These are phyloP conservation scores for Mobula birostris DNA, from an alignment of 2,113 vertebrate species.

Conservation along the genomic window DNA sequence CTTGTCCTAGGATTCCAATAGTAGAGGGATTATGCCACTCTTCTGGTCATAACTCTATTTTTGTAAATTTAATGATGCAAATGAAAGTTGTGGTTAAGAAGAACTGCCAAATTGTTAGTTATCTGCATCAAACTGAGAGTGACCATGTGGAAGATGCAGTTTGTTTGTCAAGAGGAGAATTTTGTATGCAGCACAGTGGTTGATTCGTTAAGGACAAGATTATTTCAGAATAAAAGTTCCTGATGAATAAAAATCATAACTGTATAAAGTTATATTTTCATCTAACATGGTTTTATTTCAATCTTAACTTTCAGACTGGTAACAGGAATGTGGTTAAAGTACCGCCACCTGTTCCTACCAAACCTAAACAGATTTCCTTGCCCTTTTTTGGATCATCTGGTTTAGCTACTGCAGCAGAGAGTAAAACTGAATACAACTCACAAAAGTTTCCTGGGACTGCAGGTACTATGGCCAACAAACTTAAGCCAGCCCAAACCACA, in stretches of 20 bases:
- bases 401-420: slow-evolving; percentile 51
- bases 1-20: not conserved
- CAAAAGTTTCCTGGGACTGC: slow-evolving; percentile 59
- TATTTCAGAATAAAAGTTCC: not conserved
- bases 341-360: slow-evolving; percentile 88
- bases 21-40: not conserved
- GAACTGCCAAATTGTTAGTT: not conserved
- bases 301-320: slow-evolving; percentile 55
- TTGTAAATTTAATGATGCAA: not conserved
- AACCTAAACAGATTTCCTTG: slow-evolving; percentile 79
- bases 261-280: not conserved
- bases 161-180: not conserved
- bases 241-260: not conserved
- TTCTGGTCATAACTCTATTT: not conserved
- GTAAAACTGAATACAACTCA: slow-evolving; percentile 53
- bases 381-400: slow-evolving; percentile 61
- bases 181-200: not conserved
- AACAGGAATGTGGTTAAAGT: slow-evolving; percentile 75
- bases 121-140: not conserved
- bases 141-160: not conserved
- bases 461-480: slow-evolving; percentile 62
- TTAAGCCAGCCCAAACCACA: slow-evolving; percentile 52
- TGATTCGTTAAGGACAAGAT: not conserved
- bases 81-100: not conserved
- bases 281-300: slow-evolving; percentile 6